phyloP scores from a whole-genome alignment of 2,113 vertebrate species.

The Megaceryle maxima region DNA sequence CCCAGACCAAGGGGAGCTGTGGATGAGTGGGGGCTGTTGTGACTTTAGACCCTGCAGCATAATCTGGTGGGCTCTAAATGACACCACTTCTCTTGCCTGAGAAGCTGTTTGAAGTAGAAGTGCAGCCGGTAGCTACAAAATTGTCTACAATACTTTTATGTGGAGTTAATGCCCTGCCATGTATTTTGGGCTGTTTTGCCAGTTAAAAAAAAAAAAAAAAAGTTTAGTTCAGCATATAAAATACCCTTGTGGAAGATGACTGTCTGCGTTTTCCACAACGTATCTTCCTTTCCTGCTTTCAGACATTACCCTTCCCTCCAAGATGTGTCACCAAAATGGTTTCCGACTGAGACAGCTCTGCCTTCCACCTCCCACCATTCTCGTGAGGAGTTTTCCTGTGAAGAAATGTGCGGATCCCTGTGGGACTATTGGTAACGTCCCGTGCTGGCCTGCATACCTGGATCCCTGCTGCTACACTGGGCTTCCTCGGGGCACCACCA shows the following conservation, averaged over 20 bases:
- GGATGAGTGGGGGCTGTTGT: not conserved
- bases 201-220: too few relatives aligned
- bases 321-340: not conserved
- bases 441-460: rapidly evolving
- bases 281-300: not conserved
- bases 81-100: not conserved
- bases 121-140: not conserved
- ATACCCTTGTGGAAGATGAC: not conserved
- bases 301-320: not conserved
- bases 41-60: not conserved
- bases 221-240: rapidly evolving
- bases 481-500: not conserved
- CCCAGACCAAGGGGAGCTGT: not conserved
- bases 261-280: not conserved
- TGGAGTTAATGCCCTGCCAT: too few relatives aligned
- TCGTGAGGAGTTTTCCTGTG: not conserved
- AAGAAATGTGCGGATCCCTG: rapidly evolving
- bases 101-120: rapidly evolving
- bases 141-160: not conserved
- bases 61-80: not conserved
- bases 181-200: not conserved
- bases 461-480: not conserved
- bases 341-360: not conserved
- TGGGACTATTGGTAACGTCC: rapidly evolving
- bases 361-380: not conserved